These are phyloP conservation scores for Hippasteria phrygiana DNA, from an alignment of 53 echinoderm and acorn worm genomes.

Conservation along the genomic window DNA sequence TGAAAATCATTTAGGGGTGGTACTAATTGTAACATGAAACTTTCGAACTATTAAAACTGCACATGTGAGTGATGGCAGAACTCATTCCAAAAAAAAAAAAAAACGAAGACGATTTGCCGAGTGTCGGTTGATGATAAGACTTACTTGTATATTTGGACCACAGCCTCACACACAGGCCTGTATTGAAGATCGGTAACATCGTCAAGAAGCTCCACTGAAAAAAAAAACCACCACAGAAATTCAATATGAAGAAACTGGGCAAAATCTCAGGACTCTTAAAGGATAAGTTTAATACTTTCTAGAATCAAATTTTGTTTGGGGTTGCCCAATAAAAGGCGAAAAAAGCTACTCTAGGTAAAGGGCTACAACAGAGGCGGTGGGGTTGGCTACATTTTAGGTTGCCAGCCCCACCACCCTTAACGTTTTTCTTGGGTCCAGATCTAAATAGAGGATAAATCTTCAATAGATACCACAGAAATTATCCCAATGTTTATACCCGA, in stretches of 20 bases:
- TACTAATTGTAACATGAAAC: too few species aligned
- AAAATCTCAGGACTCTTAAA: background rate
- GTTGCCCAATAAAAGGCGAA: background rate
- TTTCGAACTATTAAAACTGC: background rate
- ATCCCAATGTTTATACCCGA: too few species aligned
- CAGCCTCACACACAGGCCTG: conserved; percentile 71
- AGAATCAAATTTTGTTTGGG: too few species aligned
- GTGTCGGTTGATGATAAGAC: conserved; percentile 18
- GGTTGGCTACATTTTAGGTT: too few species aligned
- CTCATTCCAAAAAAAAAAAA: background rate
- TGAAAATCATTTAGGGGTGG: too few species aligned
- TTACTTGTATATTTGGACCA: conserved; percentile 83
- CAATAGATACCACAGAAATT: too few species aligned
- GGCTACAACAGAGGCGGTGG: too few species aligned
- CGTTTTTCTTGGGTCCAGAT: too few species aligned
- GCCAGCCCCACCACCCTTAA: too few species aligned
- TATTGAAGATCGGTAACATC: conserved; percentile 70
- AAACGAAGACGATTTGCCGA: too few species aligned
- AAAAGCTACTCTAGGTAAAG: too few species aligned
- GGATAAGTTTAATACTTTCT: background rate
- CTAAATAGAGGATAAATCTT: too few species aligned
- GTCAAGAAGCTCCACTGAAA: conserved; percentile 77
- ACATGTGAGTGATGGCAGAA: background rate
- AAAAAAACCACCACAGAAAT: background rate
- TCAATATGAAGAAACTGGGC: background rate